A percentile compares a stretch with the other conserved stretches of the same genome.
Conservation (phyloP, 2,797 vertebrate species). For the Pristis pectinata region DNA sequence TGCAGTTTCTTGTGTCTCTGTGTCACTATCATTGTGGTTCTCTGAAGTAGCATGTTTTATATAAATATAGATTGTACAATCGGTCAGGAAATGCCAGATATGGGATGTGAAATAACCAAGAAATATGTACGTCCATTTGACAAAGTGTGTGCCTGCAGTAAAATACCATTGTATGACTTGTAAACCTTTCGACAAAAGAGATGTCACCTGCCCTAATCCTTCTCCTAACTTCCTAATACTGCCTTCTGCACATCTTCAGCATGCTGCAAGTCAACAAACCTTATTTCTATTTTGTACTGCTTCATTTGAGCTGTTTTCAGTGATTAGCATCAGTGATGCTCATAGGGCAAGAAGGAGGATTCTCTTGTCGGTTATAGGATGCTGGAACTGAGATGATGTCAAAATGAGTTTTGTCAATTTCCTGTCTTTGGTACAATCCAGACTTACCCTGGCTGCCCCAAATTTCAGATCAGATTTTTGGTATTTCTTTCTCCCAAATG, state of each 20-base stretch:
- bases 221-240: background rate
- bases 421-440: background rate
- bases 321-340: background rate
- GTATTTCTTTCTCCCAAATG: background rate
- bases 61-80: background rate
- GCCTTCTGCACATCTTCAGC: background rate
- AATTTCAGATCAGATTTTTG: background rate
- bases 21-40: background rate
- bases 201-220: background rate
- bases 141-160: background rate
- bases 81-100: background rate
- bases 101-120: background rate
- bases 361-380: background rate
- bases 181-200: background rate
- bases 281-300: background rate
- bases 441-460: background rate
- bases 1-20: no score
- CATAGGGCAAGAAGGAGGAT: background rate
- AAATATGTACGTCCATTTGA: background rate
- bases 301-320: background rate
- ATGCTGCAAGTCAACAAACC: background rate
- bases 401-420: background rate
- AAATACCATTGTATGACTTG: background rate
- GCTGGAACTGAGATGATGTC: background rate
- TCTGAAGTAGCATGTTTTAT: background rate